These are phyloP conservation scores for Nemapogon koenigi DNA, from an alignment of 2,888 invertebrate species.

Conservation along the genomic window DNA sequence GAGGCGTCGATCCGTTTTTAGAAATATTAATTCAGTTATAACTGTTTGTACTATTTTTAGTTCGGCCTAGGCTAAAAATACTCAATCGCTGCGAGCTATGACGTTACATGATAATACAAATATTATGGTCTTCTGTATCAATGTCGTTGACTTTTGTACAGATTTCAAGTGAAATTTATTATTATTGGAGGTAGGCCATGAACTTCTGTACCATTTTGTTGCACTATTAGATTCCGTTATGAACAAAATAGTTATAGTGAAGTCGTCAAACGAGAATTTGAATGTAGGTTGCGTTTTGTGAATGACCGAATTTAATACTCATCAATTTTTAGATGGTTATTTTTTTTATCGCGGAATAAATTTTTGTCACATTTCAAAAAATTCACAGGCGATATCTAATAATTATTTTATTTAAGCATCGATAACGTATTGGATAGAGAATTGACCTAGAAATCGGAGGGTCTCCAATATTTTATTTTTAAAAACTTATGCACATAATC, in stretches of 20 bases:
- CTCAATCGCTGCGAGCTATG: conserved; percentile 37
- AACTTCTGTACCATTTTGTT: background rate
- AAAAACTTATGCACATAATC: too few species aligned
- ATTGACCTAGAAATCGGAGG: too few species aligned
- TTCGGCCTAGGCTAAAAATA: conserved; percentile 62
- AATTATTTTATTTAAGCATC: too few species aligned
- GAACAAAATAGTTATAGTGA: background rate
- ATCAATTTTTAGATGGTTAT: too few species aligned
- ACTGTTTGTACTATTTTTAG: conserved; percentile 60
- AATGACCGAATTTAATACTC: too few species aligned
- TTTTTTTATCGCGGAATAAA: too few species aligned
- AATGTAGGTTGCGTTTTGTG: too few species aligned
- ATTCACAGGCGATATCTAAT: too few species aligned
- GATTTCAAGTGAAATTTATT: background rate
- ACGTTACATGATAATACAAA: conserved; percentile 53
- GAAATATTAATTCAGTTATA: conserved; percentile 66
- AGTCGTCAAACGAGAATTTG: too few species aligned
- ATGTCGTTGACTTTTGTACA: conserved; percentile 45
- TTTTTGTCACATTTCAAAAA: too few species aligned
- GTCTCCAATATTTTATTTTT: too few species aligned
- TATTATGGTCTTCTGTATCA: conserved; percentile 25
- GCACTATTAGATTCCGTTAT: background rate
- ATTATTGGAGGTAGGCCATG: background rate
- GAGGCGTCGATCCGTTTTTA: conserved; percentile 56
- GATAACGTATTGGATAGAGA: too few species aligned